Conservation (phyloP, 2,888 invertebrate genomes). For the Opisthograptis luteolata region DNA sequence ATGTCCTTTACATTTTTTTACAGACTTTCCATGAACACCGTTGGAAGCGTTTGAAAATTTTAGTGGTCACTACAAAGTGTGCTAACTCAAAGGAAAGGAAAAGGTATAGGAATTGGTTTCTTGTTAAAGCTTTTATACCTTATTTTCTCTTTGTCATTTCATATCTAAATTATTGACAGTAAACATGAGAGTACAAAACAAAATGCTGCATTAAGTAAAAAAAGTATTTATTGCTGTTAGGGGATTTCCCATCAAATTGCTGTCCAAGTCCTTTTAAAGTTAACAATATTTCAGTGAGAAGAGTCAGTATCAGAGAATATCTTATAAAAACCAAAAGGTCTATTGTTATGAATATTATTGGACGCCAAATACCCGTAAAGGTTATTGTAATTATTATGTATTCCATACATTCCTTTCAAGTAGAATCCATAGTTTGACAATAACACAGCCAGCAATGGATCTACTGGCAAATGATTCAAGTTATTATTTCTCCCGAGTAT, state of each 20-base stretch:
- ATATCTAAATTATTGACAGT: background rate
- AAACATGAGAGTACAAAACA: background rate
- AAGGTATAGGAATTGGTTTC: constrained; percentile 6
- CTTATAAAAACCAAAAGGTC: constrained; percentile 87
- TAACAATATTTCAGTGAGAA: constrained; percentile 22
- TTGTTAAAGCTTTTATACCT: constrained; percentile 15
- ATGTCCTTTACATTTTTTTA: constrained; percentile 26
- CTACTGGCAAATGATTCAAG: constrained; percentile 81
- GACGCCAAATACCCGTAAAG: constrained; percentile 86
- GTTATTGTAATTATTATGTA: constrained; percentile 70
- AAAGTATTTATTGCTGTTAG: no score
- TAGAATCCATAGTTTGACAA: constrained; percentile 87
- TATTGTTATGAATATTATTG: constrained; percentile 87
- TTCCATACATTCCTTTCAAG: constrained; percentile 67
- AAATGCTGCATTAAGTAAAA: no score
- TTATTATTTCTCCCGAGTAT: constrained; percentile 73
- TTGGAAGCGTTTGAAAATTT: constrained; percentile 28
- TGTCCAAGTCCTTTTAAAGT: background rate
- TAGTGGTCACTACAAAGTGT: constrained; percentile 21
- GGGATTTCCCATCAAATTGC: no score
- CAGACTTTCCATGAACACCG: constrained; percentile 20
- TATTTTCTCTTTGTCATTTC: constrained; percentile 4
- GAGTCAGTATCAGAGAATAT: constrained; percentile 73
- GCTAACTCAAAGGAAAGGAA: constrained; percentile 15
- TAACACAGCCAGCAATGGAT: constrained; percentile 85